Conservation (phyloP, 2,888 invertebrate genomes). For the Acrocera orbiculus region DNA sequence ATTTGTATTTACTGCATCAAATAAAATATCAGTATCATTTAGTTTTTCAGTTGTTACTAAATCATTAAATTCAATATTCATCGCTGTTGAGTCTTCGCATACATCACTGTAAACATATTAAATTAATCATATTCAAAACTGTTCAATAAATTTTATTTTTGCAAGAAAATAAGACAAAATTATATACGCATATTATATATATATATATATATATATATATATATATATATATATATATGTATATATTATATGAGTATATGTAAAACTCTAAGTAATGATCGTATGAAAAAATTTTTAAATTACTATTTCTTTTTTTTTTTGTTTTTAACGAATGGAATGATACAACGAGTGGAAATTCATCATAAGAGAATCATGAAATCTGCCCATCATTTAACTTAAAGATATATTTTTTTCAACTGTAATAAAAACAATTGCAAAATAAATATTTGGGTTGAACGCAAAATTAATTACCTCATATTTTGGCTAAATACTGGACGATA, state of each 20-base stretch:
- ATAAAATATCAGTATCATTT: constrained; percentile 3
- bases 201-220: no score
- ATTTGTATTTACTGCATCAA: constrained; percentile 7
- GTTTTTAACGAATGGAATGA: background rate
- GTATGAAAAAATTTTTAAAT: no score
- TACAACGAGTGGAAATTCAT: constrained; percentile 1
- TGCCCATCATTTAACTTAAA: constrained; percentile 7
- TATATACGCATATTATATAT: background rate
- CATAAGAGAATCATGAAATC: constrained; percentile 4
- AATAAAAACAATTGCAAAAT: constrained; percentile 12
- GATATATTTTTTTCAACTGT: constrained; percentile 10
- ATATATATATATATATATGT: no score
- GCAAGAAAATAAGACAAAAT: background rate
- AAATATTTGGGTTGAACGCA: constrained; percentile 1
- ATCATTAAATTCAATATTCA: no score
- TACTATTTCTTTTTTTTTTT: constrained; percentile 1
- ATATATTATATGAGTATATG: no score
- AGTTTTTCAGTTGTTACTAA: constrained; percentile 4
- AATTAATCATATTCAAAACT: constrained; percentile 10
- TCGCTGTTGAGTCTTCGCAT: constrained; percentile 12
- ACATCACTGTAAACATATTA: constrained; percentile 9
- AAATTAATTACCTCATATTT: constrained; percentile 12
- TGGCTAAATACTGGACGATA: constrained; percentile 7
- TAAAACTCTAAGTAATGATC: no score
- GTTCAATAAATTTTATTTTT: background rate